Percentiles rank a stretch among this genome's conserved stretches.
These are phyloP conservation scores for Stratiolaelaps scimitus DNA, from an alignment of 1,140 invertebrate species.

Conservation along the genomic window DNA sequence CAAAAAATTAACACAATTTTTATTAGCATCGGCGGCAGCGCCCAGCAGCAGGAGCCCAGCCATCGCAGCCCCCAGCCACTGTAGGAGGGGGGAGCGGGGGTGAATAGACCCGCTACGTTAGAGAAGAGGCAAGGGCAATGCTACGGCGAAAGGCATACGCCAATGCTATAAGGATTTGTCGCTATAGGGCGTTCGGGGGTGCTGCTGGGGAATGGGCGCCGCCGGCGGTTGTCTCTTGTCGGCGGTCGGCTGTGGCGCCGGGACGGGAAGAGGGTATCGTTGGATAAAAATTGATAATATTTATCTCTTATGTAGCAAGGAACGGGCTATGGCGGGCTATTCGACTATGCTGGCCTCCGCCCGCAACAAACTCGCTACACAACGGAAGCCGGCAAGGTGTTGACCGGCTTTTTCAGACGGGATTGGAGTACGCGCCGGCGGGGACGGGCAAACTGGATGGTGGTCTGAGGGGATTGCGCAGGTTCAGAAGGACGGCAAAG, in stretches of 20 bases:
- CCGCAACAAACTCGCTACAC: background rate
- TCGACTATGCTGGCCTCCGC: background rate
- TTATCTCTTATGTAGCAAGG: constrained; percentile 17
- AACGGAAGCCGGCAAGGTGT: background rate
- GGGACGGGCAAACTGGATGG: too few species aligned
- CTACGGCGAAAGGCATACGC: too few species aligned
- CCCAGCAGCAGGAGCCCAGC: background rate
- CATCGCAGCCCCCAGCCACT: too few species aligned
- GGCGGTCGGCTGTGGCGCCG: too few species aligned
- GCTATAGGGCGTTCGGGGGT: too few species aligned
- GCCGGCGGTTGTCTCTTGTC: too few species aligned
- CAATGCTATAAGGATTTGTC: too few species aligned
- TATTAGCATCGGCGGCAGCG: constrained; percentile 13
- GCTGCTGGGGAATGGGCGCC: too few species aligned
- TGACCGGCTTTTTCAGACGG: background rate
- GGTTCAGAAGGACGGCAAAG: background rate
- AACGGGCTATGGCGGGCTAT: background rate
- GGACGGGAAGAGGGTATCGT: too few species aligned
- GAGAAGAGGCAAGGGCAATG: too few species aligned
- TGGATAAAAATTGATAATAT: constrained; percentile 28
- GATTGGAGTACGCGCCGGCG: background rate
- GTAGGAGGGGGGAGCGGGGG: too few species aligned
- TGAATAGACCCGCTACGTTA: too few species aligned
- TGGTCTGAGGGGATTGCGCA: constrained; percentile 2
- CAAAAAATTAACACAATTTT: constrained; percentile 29